Conservation (phyloP, 2,888 invertebrate species). For the Aricia artaxerxes region DNA sequence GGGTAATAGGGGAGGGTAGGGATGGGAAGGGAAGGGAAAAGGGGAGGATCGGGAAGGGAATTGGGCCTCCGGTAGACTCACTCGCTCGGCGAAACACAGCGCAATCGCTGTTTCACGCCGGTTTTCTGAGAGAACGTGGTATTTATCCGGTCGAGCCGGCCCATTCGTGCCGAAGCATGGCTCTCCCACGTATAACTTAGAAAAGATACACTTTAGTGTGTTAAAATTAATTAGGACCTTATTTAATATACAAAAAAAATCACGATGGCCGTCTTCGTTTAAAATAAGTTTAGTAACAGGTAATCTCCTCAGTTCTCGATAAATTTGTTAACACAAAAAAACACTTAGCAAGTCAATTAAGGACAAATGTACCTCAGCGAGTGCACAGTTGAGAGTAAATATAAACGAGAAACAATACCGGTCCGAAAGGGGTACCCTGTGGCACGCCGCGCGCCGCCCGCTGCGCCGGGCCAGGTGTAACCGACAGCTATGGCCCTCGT, state of each 20-base stretch:
- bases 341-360: not conserved
- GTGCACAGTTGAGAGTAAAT: constrained; percentile 30
- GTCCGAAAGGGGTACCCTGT: constrained; percentile 38
- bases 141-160: no score
- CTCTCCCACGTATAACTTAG: no score
- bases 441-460: constrained; percentile 40
- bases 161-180: no score
- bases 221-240: not conserved
- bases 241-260: not conserved
- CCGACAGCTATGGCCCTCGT: constrained; percentile 63
- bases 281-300: not conserved
- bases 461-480: constrained; percentile 40
- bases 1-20: no score
- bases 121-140: no score
- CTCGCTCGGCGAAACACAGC: no score
- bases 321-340: not conserved
- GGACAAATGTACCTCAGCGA: not conserved
- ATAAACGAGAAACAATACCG: constrained; percentile 39
- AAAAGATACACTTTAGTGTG: not conserved
- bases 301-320: not conserved
- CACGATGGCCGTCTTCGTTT: no score
- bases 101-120: no score
- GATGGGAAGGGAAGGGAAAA: no score
- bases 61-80: no score
- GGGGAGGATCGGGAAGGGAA: no score